Evolutionary conservation across 1,140 invertebrate species (phyloP), one percentile per base, ranked within the genome.

Genomic region (Lepidurus apus): DNA sequence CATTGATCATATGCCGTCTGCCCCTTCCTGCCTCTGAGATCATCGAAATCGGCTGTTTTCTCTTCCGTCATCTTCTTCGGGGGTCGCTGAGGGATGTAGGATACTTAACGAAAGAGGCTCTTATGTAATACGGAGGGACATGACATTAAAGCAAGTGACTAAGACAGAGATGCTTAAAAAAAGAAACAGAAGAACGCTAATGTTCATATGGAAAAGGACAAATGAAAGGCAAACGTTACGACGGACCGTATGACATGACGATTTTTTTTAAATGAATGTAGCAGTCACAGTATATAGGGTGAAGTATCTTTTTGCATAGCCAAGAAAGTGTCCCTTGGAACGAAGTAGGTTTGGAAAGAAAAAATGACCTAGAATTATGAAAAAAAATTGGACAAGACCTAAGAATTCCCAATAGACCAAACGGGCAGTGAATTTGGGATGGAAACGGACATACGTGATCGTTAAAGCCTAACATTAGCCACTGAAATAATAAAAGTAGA

Each of bases 241-340:
- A 9, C 21, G 24, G 24, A 42, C 65, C 65, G n/a, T n/a, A n/a
- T 73, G 65, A n/a, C 65, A 24, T 73, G n/a, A n/a, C 65, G 65
- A n/a, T 73, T 73, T 73, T 75, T 24, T 42, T 13, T n/a, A n/a
- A 6, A 24, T 75, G 13, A 75, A 34, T 75, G 65, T 73, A 73
- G 65, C n/a, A 5, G n/a, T 73, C n/a, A n/a, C n/a, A 24, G n/a
- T 73, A 24, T 24, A 73, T n/a, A 73, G 65, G 65, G 24, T 24
- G 24, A 1, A 75, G 11, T 34, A 17, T 26, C 24, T 77, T 21
- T 26, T 26, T 47, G 47, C 43, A 42, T 45, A 45, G 24, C 42
- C 75, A 21, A 43, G 9, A 21, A 77, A 34, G 21, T 43, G 9
- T 21, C 43, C 5, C 42, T 77, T 13, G 21, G 43, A 9, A 77